These are phyloP conservation scores for Rutilus rutilus DNA, from an alignment of 2,113 vertebrate species.

Conservation along the genomic window DNA sequence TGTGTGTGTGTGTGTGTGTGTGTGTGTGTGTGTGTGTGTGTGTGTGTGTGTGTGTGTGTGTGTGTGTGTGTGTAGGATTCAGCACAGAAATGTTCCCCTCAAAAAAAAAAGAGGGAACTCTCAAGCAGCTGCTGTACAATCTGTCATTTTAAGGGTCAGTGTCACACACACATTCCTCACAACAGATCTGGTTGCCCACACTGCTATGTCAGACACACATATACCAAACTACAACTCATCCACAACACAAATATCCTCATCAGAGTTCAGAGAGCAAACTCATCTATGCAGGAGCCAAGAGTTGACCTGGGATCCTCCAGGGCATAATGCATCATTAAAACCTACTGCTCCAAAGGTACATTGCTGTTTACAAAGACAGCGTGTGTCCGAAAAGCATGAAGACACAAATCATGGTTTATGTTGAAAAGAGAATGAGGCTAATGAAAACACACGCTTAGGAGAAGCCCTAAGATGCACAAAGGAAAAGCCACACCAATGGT, in stretches of 20 bases:
- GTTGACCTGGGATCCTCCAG: not conserved
- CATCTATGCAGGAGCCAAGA: not conserved
- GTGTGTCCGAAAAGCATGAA: slow-evolving; percentile 11
- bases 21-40: too few species aligned
- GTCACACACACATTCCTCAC: slow-evolving; percentile 73
- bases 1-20: not conserved
- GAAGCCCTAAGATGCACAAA: too few species aligned
- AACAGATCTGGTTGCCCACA: slow-evolving; percentile 75
- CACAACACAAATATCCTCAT: slow-evolving; percentile 28
- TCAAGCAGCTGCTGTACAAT: slow-evolving; percentile 81
- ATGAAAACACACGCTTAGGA: not conserved
- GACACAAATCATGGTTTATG: not conserved
- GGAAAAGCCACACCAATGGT: slow-evolving; percentile 4
- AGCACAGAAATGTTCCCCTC: slow-evolving; percentile 64
- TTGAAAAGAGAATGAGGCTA: not conserved
- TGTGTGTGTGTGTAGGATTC: not conserved
- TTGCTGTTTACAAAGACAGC: slow-evolving; percentile 5
- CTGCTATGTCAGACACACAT: slow-evolving; percentile 70
- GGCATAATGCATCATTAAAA: slow-evolving; percentile 23
- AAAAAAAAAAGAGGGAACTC: slow-evolving; percentile 62
- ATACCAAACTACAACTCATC: slow-evolving; percentile 37
- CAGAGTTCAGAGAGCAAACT: slow-evolving; percentile 31
- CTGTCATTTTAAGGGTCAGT: slow-evolving; percentile 84
- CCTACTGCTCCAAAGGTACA: not conserved
- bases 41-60: not conserved